Percentiles rank a stretch among this genome's conserved stretches.
These are phyloP conservation scores for Micronycteris hirsuta DNA, from an alignment of 2,113 vertebrate species.

Conservation along the genomic window DNA sequence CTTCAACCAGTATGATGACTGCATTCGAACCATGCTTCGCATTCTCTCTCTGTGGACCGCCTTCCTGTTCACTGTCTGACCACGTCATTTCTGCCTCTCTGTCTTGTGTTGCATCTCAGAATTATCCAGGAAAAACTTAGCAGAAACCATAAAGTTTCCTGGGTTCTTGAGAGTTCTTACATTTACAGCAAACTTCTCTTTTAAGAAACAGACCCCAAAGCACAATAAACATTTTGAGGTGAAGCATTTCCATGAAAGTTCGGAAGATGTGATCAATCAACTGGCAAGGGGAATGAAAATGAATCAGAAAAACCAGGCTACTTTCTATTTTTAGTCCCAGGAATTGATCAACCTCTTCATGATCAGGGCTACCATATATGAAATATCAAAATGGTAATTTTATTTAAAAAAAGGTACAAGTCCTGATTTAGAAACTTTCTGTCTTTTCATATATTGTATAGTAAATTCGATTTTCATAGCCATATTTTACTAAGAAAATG, in stretches of 20 bases:
- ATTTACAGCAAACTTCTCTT: not conserved
- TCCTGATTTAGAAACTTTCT: not conserved
- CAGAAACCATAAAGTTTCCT: not conserved
- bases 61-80: not conserved
- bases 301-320: not conserved
- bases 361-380: not conserved
- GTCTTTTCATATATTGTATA: not conserved
- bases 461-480: not conserved
- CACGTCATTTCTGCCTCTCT: not conserved
- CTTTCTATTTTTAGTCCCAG: not conserved
- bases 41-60: not conserved
- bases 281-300: not conserved
- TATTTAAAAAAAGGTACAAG: not conserved
- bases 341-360: not conserved
- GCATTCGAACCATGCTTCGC: not conserved
- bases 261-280: too few relatives aligned
- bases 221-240: not conserved
- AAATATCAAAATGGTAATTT: not conserved
- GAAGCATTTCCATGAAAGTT: not conserved
- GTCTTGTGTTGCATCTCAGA: not conserved
- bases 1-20: not conserved
- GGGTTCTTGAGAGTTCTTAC: not conserved
- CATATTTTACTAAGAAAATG: not conserved
- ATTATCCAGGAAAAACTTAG: not conserved
- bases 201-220: not conserved